A percentile compares a stretch with the other conserved stretches of the same genome.
phyloP scores from a whole-genome alignment of 2,888 invertebrate genomes.

The Drosophila macrothrix region DNA sequence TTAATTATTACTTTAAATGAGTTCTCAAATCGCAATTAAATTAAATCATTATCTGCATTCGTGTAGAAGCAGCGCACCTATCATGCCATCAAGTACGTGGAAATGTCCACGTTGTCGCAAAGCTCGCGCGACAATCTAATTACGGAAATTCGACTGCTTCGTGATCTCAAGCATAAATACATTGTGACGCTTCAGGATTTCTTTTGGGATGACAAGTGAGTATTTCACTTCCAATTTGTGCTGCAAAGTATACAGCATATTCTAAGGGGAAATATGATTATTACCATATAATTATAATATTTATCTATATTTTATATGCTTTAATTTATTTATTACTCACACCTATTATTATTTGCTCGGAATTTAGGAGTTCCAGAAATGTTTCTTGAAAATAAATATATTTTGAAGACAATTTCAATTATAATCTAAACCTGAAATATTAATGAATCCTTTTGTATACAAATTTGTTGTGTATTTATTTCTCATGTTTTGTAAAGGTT shows the following conservation, averaged over 20 bases:
- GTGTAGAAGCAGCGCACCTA: conserved; percentile 87
- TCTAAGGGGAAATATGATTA: neutral
- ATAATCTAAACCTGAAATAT: neutral
- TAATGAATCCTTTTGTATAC: neutral
- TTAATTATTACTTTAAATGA: neutral
- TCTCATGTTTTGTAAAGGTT: neutral
- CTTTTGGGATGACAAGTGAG: conserved; percentile 90
- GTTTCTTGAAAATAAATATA: neutral
- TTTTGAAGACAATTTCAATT: neutral
- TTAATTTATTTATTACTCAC: neutral
- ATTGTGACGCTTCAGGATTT: conserved; percentile 94
- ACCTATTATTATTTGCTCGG: neutral
- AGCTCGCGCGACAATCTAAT: conserved; percentile 92
- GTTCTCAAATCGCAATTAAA: conserved; percentile 3
- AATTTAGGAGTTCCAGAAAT: neutral
- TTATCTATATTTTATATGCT: neutral
- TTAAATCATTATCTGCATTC: neutral
- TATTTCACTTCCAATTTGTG: conserved; percentile 21
- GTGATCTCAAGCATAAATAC: conserved; percentile 91
- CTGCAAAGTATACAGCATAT: neutral
- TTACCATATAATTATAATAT: neutral
- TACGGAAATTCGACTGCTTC: conserved; percentile 92
- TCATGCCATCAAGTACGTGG: conserved; percentile 93
- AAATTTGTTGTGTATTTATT: neutral
- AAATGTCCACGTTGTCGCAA: conserved; percentile 89